These are phyloP conservation scores for Homalodisca vitripennis DNA, from an alignment of 1,140 invertebrate genomes.

Conservation along the genomic window DNA sequence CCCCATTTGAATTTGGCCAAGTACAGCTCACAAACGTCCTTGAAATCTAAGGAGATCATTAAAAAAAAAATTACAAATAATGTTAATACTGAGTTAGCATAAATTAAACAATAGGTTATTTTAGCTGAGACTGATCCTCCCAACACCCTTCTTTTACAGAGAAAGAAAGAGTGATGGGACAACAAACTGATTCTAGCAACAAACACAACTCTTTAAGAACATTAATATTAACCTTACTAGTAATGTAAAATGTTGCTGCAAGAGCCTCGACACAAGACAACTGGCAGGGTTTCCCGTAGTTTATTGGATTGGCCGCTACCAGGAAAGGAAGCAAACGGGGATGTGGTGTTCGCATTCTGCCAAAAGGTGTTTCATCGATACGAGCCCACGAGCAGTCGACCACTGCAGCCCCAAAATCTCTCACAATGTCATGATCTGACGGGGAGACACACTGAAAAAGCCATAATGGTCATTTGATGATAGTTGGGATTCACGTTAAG, in stretches of 20 bases:
- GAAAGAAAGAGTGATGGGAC: not conserved
- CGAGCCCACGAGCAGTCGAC: constrained; percentile 99
- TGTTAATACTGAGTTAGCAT: not conserved
- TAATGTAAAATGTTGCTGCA: constrained; percentile 90
- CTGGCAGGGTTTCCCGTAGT: constrained; percentile 96
- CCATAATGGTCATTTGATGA: too few species aligned
- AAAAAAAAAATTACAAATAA: too few species aligned
- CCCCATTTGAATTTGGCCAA: constrained; percentile 96
- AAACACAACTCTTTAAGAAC: too few species aligned
- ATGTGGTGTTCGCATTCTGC: constrained; percentile 78
- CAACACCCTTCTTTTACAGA: not conserved
- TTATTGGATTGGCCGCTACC: constrained; percentile 97
- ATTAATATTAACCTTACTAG: constrained; percentile 63
- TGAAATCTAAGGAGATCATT: constrained; percentile 64
- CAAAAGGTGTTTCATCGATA: constrained; percentile 89
- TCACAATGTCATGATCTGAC: constrained; percentile 76
- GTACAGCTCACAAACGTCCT: constrained; percentile 74
- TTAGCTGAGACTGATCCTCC: not conserved
- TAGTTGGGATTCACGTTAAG: too few species aligned
- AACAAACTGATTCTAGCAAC: constrained; percentile 1
- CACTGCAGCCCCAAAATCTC: constrained; percentile 84
- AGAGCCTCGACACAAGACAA: constrained; percentile 98
- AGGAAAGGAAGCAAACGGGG: constrained; percentile 92
- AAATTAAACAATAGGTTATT: not conserved
- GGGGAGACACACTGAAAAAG: constrained; percentile 67